Percentiles rank a stretch among this genome's conserved stretches.
These are phyloP conservation scores for Nycticebus coucang DNA, from an alignment of 2,113 vertebrate species.

Conservation along the genomic window DNA sequence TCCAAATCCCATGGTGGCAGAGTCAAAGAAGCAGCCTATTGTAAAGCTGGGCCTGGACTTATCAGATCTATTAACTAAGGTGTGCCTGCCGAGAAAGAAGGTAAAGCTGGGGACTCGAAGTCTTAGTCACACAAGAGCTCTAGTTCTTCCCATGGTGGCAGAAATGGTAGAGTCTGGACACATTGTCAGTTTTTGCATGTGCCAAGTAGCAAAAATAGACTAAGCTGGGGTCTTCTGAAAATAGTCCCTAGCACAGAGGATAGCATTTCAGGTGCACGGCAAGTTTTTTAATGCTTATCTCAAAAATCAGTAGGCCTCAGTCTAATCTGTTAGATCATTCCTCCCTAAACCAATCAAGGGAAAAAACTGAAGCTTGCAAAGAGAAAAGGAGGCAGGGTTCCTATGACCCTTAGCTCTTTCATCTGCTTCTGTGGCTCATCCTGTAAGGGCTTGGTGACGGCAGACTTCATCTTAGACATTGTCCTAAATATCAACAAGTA, in stretches of 20 bases:
- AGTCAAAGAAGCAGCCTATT: not conserved
- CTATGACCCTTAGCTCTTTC: not conserved
- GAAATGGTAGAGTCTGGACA: not conserved
- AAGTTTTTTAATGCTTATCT: not conserved
- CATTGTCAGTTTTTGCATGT: not conserved
- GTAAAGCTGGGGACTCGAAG: not conserved
- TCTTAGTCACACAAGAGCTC: not conserved
- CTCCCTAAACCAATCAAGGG: not conserved
- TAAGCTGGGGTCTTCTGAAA: constrained; percentile 1
- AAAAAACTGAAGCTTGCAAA: not conserved
- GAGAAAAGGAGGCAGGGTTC: not conserved
- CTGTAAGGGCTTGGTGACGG: not conserved
- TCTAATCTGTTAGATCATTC: not conserved
- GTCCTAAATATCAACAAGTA: not conserved
- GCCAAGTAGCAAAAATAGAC: not conserved
- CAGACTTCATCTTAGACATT: not conserved
- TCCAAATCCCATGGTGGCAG: not conserved
- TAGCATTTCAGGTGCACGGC: not conserved
- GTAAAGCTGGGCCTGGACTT: not conserved
- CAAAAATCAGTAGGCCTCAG: not conserved
- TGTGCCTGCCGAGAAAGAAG: not conserved
- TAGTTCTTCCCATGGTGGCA: not conserved
- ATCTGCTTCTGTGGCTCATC: not conserved
- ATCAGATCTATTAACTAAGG: not conserved
- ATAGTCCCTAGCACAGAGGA: not conserved